Base-by-base conservation (phyloP, 2,888 invertebrate species). In the Tiphia femorata region DNA sequence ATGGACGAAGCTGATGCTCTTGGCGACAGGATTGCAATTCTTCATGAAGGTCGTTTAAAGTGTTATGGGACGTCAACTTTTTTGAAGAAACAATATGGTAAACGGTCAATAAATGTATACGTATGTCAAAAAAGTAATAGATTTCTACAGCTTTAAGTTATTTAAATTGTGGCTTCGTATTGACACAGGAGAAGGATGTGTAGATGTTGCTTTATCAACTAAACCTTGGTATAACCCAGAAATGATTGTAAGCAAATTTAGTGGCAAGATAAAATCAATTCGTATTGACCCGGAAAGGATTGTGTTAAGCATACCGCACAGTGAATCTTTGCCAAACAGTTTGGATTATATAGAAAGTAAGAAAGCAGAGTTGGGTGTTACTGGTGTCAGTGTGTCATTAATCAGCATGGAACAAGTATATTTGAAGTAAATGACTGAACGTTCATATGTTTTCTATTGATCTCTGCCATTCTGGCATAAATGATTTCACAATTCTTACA, bases 1-100 rank as follows among this genome's bases (percentile, higher is more conserved):
- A 96, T 97, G 96, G 97, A 97, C 84, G 97, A 97, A 83, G 96
- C 96, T 2, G 96, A 97, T 82, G 91, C 93, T 35, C 87, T 97
- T 2, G 96, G 95, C 0, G 96, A 97, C 84, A 89, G 94, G 72
- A 93, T 97, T 67, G 95, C 94, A 0, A 95, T 97, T 62, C 89
- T 97, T 84, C 90, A 92, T 67, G 85, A 87, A 52, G 95, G 95
- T 14, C 81, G 81, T 27, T 84, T 96, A 43, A 87, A 89, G 66
- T 92, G 94, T 78, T 91, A 90, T 79, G 97, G 96, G 20, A 92
- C 95, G 1, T 88, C 95, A 1, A 88, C 95, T 85, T 91, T 91
- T 78, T 86, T 97, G 50, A 97, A 97, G 83, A 90, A 87, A 62
- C 80, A 86, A 70, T 86, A 86, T 62, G 88, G 89, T 84, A 84